Conservation (phyloP, 92 coral and sea anemone species). For the Virgularia gustaviana region DNA sequence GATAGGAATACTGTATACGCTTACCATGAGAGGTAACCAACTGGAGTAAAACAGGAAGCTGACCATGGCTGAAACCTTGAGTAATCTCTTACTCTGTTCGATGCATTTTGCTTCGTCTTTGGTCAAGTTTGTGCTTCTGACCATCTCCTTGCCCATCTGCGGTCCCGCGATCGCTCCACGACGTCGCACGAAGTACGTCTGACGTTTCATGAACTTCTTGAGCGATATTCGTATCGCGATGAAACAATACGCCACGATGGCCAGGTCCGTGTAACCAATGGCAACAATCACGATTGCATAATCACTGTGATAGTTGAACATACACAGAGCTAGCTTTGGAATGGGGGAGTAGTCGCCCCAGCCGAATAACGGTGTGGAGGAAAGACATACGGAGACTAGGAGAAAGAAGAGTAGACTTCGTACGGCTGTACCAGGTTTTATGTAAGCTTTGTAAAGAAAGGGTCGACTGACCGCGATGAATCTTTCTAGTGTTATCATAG, state of each 20-base stretch:
- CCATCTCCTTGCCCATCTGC: not conserved
- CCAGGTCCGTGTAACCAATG: slow-evolving; percentile 15
- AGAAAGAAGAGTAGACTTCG: not conserved
- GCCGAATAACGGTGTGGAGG: not conserved
- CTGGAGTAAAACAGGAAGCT: slow-evolving; percentile 17
- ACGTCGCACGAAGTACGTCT: not conserved
- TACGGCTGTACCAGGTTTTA: not conserved
- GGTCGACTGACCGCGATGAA: slow-evolving; percentile 20
- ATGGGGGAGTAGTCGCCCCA: slow-evolving; percentile 10
- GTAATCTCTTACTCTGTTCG: slow-evolving; percentile 1
- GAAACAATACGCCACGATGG: slow-evolving; percentile 13
- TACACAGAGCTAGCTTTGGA: slow-evolving; percentile 8
- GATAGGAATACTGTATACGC: no score
- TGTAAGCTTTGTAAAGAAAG: slow-evolving; percentile 13
- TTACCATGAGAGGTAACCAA: slow-evolving; percentile 26
- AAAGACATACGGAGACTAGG: not conserved
- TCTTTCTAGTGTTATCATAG: slow-evolving; percentile 11
- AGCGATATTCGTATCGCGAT: slow-evolving; percentile 10
- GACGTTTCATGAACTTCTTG: slow-evolving; percentile 27
- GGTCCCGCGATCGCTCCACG: slow-evolving; percentile 14
- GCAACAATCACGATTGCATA: slow-evolving; percentile 17
- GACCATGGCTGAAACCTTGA: slow-evolving; percentile 19
- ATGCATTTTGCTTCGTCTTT: not conserved
- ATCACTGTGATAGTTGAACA: slow-evolving; percentile 9
- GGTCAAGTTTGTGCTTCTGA: not conserved